Evolutionary conservation across 2,797 vertebrate species (phyloP), one percentile per base, ranked within the genome.

Genomic region (Anableps anableps): DNA sequence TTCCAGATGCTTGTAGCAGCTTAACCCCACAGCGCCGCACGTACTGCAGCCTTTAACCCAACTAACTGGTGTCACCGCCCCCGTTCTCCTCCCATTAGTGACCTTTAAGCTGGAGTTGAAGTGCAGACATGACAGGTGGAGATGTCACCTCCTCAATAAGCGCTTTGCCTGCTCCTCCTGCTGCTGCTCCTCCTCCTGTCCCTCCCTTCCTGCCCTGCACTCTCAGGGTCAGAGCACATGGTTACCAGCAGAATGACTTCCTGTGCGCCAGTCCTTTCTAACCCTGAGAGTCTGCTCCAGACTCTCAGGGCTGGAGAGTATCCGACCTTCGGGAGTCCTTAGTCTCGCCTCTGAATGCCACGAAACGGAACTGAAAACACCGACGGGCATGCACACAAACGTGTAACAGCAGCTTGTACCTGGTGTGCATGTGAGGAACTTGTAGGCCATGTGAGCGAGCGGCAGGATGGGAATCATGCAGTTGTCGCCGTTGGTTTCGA

Each of bases 401-500:
- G 5, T 53, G 21, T 23, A 53, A 9, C 0, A 58, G 38, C 66
- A 41, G 38, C 26, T 31, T n/a, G 36, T 85, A 98, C 98, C 98
- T 86, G 96, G 94, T 85, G 97, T 95, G 89, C 95, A 94, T 55
- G 96, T 97, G 89, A 94, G 82, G 92, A 98, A 97, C 87, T 95
- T 97, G 94, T 96, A 97, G 47, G 97, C 97, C 97, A 98, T 98
- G 91, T 96, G 96, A 73, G 97, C 93, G 91, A 99, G 86, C 0
- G 97, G 98, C 45, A 99, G 89, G 78, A 99, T 91, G 0, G 97
- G 97, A 90, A 98, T 94, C 95, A 98, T 97, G 88, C 98, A 99
- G 95, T 99, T 99, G 95, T 99, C 98, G 0, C 98, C 98, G 1
- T 99, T 99, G 84, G 97, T 99, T 94, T 99, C 98, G 31, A 99